Conservation (phyloP, 2,888 invertebrate genomes). For the Belgica antarctica region DNA sequence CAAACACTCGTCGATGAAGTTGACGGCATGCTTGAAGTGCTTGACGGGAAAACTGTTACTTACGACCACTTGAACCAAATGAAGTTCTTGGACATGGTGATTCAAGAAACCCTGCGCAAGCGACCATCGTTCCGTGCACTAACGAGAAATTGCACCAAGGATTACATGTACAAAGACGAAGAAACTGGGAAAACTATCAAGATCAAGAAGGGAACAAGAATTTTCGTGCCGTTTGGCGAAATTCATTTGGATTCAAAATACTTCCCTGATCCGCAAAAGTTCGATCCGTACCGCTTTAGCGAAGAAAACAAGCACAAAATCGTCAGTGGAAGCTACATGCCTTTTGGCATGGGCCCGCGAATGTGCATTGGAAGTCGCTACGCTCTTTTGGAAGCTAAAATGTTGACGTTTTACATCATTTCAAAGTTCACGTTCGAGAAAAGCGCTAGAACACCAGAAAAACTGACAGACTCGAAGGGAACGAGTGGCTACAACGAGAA, state of each 20-base stretch:
- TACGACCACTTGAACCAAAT: constrained; percentile 59
- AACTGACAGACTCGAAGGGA: neutral
- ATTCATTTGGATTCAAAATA: neutral
- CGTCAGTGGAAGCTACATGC: constrained; percentile 56
- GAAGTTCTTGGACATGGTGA: constrained; percentile 63
- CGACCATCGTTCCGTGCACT: constrained; percentile 56
- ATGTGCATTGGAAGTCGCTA: constrained; percentile 59
- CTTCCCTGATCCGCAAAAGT: constrained; percentile 59
- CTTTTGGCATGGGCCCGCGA: constrained; percentile 62
- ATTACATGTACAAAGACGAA: constrained; percentile 53
- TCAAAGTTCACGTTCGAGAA: neutral
- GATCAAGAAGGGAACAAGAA: constrained; percentile 44
- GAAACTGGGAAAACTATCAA: constrained; percentile 46
- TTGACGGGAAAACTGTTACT: constrained; percentile 55
- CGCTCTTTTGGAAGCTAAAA: constrained; percentile 9
- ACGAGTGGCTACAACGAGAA: neutral
- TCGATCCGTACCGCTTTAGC: constrained; percentile 62
- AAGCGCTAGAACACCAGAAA: neutral
- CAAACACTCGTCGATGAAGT: constrained; percentile 59
- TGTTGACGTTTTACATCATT: neutral
- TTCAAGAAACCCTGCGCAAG: constrained; percentile 57
- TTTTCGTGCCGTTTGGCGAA: constrained; percentile 52
- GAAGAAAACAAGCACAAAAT: constrained; percentile 59
- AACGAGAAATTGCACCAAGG: constrained; percentile 58
- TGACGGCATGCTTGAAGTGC: constrained; percentile 53